Evolutionary conservation across 2,888 invertebrate species (phyloP), one percentile per base, ranked within the genome.

Genomic region (Eugnorisma glareosa): DNA sequence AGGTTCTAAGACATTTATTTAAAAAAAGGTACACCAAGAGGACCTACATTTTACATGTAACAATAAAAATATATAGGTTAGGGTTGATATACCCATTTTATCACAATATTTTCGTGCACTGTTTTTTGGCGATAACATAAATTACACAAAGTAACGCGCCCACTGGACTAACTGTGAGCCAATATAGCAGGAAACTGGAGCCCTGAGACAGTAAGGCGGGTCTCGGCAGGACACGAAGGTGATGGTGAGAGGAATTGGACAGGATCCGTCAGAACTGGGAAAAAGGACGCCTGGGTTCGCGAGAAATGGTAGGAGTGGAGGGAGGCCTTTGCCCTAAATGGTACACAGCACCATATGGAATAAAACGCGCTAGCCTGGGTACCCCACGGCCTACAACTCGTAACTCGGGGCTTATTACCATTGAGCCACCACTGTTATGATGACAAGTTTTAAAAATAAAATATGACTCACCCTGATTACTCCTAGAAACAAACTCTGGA

Each of bases 401-500:
- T 57, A 57, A 28, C 54, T n/a, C 54, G 11, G 11, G n/a, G 54
- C n/a, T 2, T 2, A 28, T 18, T 28, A 57, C 7, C 57, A 57
- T 28, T 15, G 18, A 57, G 28, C 57, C 57, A 28, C 57, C 57
- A 57, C 6, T 57, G 7, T 28, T 8, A 31, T 59, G 57, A 59
- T 59, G 8, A 35, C 21, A 61, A 21, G 21, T 61, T 61, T 40
- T 15, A n/a, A 40, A 40, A 10, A 37, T 37, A 64, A 18, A n/a
- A 40, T 40, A 35, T 2, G 0, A 54, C 80, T 86, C 86, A 96
- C 96, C 95, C 93, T 94, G 92, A 88, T 93, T 95, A 81, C 91
- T 94, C 67, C 92, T 92, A n/a, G 94, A 88, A 73, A 97, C 89
- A 74, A 94, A 90, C 79, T 97, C 97, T 1, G 97, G 97, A 81